These are phyloP conservation scores for Lasius fuliginosus DNA, from an alignment of 2,888 invertebrate genomes.

Conservation along the genomic window DNA sequence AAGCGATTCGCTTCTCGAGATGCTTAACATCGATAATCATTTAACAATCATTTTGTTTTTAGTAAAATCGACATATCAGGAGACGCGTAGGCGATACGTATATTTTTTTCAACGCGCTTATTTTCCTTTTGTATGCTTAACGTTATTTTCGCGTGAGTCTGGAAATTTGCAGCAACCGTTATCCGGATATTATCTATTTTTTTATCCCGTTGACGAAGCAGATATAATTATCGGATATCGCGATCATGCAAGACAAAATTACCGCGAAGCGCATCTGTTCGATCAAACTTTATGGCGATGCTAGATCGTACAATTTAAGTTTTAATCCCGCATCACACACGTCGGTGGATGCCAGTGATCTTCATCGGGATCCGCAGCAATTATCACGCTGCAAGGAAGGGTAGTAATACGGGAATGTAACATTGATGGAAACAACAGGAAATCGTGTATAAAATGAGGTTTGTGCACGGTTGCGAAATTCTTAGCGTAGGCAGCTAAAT, in stretches of 20 bases:
- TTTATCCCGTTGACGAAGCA: conserved; percentile 10
- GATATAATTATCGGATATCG: conserved; percentile 21
- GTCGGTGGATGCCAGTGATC: conserved; percentile 61
- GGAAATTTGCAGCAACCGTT: neutral
- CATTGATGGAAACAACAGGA: conserved; percentile 67
- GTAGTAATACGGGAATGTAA: conserved; percentile 57
- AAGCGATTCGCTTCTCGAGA: conserved; percentile 73
- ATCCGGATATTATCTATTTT: conserved; percentile 1
- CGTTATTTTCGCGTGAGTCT: neutral
- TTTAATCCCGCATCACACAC: conserved; percentile 52
- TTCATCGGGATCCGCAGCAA: conserved; percentile 65
- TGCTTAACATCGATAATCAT: conserved; percentile 70
- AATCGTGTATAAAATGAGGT: conserved; percentile 60
- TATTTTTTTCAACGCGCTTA: neutral
- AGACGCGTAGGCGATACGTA: conserved; percentile 63
- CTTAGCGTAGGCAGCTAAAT: conserved; percentile 70
- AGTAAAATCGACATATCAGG: conserved; percentile 41
- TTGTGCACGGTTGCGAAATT: conserved; percentile 61
- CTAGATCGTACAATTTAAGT: conserved; percentile 24
- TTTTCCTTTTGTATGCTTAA: neutral
- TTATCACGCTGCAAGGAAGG: conserved; percentile 60
- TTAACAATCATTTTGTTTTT: conserved; percentile 45
- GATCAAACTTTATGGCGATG: conserved; percentile 28
- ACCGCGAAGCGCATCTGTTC: neutral
- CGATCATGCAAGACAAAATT: conserved; percentile 22